Evolutionary conservation across 2,888 invertebrate genomes (phyloP), one percentile per base, ranked within the genome.

Genomic region (Danaus chrysippus): DNA sequence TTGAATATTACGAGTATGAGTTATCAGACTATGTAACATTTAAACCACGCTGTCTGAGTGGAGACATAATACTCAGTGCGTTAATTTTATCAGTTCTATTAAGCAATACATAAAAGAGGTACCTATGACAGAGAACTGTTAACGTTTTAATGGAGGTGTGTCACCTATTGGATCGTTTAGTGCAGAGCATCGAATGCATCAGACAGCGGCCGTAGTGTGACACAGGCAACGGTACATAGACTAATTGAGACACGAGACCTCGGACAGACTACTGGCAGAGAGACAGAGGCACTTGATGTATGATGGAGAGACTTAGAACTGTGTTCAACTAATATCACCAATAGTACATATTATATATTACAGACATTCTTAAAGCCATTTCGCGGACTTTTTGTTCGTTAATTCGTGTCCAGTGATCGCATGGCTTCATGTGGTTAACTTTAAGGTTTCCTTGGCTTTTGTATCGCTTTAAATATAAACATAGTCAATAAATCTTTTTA

Each of bases 371-470:
- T 17, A 17, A 49, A 49, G 17, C 15, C 17, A 15, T 46, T 13
- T 13, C 15, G 10, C 10, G 17, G 5, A 9, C 12, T 49, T 15
- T 49, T 49, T 17, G 17, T 17, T 49, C 49, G 49, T 46, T 46
- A 46, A 49, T 17, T 17, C 49, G 49, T 49, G 17, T 34, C 8
- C 23, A 17, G 49, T 10, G 17, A 17, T 17, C 17, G 49, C 9
- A 49, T 5, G 49, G 49, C 49, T 49, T 49, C 49, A 17, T 49
- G 49, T 49, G 49, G 49, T 49, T 17, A n/a, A 17, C 49, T 49
- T 49, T 49, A 49, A 17, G 49, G 49, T 49, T 49, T 49, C 49
- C 49, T 49, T 43, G 17, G 17, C 17, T 49, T 49, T 49, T 17
- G 49, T 49, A 17, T 17, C 17, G 49, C 17, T 10, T 49, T 17